Evolutionary conservation across 2,888 invertebrate species (phyloP), one percentile per base, ranked within the genome.

Genomic region (Agrilus cyanescens): DNA sequence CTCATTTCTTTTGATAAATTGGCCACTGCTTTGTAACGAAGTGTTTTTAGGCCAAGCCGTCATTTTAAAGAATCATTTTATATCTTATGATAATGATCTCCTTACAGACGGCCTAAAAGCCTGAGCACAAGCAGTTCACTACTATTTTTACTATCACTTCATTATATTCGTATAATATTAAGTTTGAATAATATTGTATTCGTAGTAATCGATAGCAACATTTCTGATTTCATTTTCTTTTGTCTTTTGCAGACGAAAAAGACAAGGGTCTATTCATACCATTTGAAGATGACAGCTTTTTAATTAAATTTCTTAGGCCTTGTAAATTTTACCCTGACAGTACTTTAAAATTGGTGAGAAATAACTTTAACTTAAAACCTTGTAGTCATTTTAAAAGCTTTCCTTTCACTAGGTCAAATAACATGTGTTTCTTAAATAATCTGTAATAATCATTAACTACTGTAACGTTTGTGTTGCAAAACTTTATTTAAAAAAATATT

Each of bases 271-370:
- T 85, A 1, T 60, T 69, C 29, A 65, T 83, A 40, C 85, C 85
- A 0, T 53, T 74, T n/a, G 77, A 82, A 39, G 75, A 77, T 47
- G 85, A 85, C 54, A 76, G 77, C 3, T 89, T 78, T 57, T 71
- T 88, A 37, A 65, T 78, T 46, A 81, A 84, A 64, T 93, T 89
- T 60, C 68, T 93, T 35, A 73, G 93, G 45, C 90, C 90, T 0
- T 82, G 85, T 58, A 88, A 90, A 66, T 93, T 82, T 66, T 86
- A 91, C 59, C 76, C 87, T 1, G 82, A 86, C 38, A 80, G 86
- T 53, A 82, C 90, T 3, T 80, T 83, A 49, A 77, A 78, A 62
- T 70, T 84, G 65, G 83, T 87, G 69, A 42, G 37, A 35, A 38
- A 12, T 31, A 12, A 29, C 6, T 12, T n/a, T 5, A 37, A 18